Evolutionary conservation across 2,797 vertebrate genomes (phyloP).

Genomic region (Garrulus glandarius): DNA sequence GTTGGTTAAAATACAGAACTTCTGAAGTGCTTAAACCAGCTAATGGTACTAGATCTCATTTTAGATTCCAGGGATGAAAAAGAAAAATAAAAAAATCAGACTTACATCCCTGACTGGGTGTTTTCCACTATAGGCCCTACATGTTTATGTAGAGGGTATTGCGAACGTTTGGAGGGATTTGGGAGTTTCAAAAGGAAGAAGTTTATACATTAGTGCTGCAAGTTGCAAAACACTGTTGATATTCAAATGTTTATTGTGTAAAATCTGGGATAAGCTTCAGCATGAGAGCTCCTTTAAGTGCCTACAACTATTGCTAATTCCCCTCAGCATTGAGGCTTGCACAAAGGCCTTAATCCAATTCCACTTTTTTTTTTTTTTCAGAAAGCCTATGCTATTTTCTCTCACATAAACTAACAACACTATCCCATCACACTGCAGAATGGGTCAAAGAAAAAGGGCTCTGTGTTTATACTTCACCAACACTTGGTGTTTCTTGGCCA

Average conservation of each 20-base stretch:
- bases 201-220: conserved; percentile 99
- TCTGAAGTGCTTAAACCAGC: conserved; percentile 57
- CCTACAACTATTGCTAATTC: conserved; percentile 99
- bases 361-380: conserved; percentile 92
- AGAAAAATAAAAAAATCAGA: conserved; percentile 52
- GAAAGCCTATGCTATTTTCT: conserved; percentile 97
- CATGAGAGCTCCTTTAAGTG: conserved; percentile 99
- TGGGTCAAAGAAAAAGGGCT: conserved; percentile 93
- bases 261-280: conserved; percentile 99
- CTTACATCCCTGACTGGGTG: conserved; percentile 61
- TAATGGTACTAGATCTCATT: conserved; percentile 48
- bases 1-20: conserved; percentile 65
- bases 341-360: conserved; percentile 99
- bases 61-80: conserved; percentile 55
- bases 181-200: conserved; percentile 93
- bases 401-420: conserved; percentile 99
- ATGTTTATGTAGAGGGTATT: conserved; percentile 84
- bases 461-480: conserved; percentile 96
- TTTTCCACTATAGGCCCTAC: conserved; percentile 68
- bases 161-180: conserved; percentile 87
- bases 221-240: conserved; percentile 99
- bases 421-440: conserved; percentile 93
- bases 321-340: conserved; percentile 94
- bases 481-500: conserved; percentile 94
- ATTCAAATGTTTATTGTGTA: conserved; percentile 99